Evolutionary conservation across 2,113 vertebrate species (phyloP), one percentile per base, ranked within the genome.

Genomic region (Gallinago media): DNA sequence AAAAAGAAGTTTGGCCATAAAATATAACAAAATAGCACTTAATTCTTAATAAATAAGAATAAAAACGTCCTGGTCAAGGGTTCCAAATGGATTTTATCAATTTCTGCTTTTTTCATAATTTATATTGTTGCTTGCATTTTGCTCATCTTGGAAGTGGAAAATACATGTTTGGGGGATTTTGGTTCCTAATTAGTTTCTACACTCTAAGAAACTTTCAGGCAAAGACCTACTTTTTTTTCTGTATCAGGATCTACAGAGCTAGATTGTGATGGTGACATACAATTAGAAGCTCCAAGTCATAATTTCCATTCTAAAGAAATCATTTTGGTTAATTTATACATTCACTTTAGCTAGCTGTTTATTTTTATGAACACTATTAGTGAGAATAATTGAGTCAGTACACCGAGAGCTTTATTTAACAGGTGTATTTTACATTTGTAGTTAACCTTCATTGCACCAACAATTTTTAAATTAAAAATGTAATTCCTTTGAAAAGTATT

Each of bases 321-420:
- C 58, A 40, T 83, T 52, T 34, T 46, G 2, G 3, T 85, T 80
- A 54, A 31, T 77, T 85, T 71, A 7, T 38, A 44, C 26, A 34
- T 70, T 72, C 38, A 67, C 4, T 84, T 92, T 68, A 89, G 26
- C 31, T 78, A 61, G 15, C 15, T 94, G 38, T 22, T 73, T 38
- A 12, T 21, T 67, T 94, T 91, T 70, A 55, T 75, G 56, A 52
- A 46, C 26, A 40, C 15, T 29, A 15, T 9, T 78, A 72, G 31
- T 54, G 56, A 76, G 44, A 73, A 74, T 61, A 85, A 94, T 40
- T 75, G n/a, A 89, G 94, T 81, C 27, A 79, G 13, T 55, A 75
- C 29, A 59, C 14, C 66, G 59, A 89, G 47, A 66, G 3, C 19
- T 89, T 83, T 72, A 83, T 87, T 89, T 75, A 82, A 72, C n/a